Base-by-base conservation (phyloP, 2,113 vertebrate species). In the Ictalurus punctatus region DNA sequence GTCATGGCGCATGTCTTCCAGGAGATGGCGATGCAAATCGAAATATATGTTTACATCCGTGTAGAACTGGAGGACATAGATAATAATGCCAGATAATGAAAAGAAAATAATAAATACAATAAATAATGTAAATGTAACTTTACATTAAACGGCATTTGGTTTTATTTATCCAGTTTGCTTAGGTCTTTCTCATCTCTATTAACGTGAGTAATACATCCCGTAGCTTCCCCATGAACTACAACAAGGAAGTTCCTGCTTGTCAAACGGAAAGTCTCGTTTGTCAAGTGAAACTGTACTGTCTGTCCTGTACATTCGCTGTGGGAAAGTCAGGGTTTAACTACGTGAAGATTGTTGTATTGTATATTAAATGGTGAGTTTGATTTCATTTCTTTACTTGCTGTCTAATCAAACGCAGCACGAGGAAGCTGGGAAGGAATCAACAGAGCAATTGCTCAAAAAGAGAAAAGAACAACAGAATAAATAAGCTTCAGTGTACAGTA, bases 171-270 rank as follows among this genome's bases (percentile, higher is more conserved):
- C n/a, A 23, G 19, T 25, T 27, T 25, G 9, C 56, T 27, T 5
- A 44, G 1, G 5, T 4, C 0, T 2, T 4, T 83, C 0, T 23
- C 7, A 40, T 34, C 10, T 40, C 4, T 13, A 23, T 59, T 0
- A 83, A 83, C 2, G 21, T 6, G 34, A 61, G 14, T 12, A 25
- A 1, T 2, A 5, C 19, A 23, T 61, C 4, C 17, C 37, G 17
- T 25, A 83, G 12, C 3, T 34, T 34, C 61, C 21, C 30, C 21
- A 4, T 59, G 54, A 65, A 48, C 54, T 76, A 27, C n/a, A 84
- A 87, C 27, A 14, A 89, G 87, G 87, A 91, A 89, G 85, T 91
- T 61, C 63, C 65, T 85, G 30, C 13, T 17, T 58, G 54, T 59
- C 17, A 90, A 84, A 88, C 30, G 7, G 89, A 90, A 90, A 90